These are phyloP conservation scores for Lates calcarifer DNA, from an alignment of 2,113 vertebrate genomes.

Conservation along the genomic window DNA sequence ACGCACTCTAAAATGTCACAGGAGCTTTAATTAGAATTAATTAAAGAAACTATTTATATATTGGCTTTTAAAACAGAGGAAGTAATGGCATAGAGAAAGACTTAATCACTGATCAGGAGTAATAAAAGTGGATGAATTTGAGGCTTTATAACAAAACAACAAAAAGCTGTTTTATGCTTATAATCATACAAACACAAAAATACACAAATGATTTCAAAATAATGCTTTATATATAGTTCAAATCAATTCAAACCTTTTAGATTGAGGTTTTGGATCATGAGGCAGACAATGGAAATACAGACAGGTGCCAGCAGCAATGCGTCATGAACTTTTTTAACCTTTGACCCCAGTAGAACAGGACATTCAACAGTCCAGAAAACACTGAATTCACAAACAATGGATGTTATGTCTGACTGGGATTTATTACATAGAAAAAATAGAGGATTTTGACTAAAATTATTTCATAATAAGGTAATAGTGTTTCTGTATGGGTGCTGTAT, in stretches of 20 bases:
- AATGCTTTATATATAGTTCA: background rate
- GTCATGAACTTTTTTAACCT: conserved; percentile 34
- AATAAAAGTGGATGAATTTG: background rate
- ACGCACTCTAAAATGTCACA: conserved; percentile 34
- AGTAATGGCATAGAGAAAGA: too few species aligned
- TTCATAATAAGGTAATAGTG: background rate
- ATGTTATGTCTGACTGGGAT: background rate
- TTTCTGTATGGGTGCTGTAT: background rate
- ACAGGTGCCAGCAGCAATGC: background rate
- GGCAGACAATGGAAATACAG: conserved; percentile 12
- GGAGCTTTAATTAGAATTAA: conserved; percentile 34
- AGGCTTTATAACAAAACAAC: background rate
- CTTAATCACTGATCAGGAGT: background rate
- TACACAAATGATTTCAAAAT: background rate
- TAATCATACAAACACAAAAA: background rate
- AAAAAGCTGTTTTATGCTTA: background rate
- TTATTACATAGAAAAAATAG: background rate
- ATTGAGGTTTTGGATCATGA: conserved; percentile 9
- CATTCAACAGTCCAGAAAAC: conserved; percentile 15
- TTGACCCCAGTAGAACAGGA: background rate
- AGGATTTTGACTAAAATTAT: background rate
- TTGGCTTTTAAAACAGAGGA: background rate
- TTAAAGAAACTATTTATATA: conserved; percentile 32
- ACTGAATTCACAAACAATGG: conserved; percentile 3
- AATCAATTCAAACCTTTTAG: background rate